phyloP scores from a whole-genome alignment of 2,888 invertebrate genomes.

The Lobophora halterata region DNA sequence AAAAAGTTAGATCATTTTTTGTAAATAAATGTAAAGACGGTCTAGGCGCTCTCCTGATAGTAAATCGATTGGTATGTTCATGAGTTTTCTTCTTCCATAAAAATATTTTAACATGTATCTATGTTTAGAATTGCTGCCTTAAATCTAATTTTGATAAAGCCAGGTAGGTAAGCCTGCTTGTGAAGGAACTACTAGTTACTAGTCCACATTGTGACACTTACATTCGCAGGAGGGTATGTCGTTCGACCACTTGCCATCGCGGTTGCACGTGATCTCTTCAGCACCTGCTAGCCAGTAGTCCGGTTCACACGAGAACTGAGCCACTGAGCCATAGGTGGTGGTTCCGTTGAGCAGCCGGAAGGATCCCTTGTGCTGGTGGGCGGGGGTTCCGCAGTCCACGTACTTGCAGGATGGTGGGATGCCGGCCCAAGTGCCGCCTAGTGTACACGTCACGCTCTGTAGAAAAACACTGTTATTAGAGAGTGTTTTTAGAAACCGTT shows the following conservation, averaged over 20 bases:
- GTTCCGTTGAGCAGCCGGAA: conserved; percentile 87
- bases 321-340: conserved; percentile 89
- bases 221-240: conserved; percentile 92
- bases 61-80: too few relatives aligned
- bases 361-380: conserved; percentile 88
- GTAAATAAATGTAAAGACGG: too few relatives aligned
- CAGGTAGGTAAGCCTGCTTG: too few relatives aligned
- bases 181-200: too few relatives aligned
- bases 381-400: conserved; percentile 92
- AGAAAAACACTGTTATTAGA: conserved; percentile 23
- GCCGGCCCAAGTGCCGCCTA: conserved; percentile 92
- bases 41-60: too few relatives aligned
- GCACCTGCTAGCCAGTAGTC: conserved; percentile 92
- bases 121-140: too few relatives aligned
- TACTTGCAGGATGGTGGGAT: conserved; percentile 91
- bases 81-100: too few relatives aligned
- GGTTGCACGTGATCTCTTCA: conserved; percentile 86
- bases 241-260: conserved; percentile 93
- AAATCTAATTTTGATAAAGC: conserved; percentile 1
- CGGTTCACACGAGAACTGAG: conserved; percentile 89
- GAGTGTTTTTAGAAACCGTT: too few relatives aligned
- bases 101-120: too few relatives aligned
- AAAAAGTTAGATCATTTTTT: too few relatives aligned
- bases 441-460: conserved; percentile 89
- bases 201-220: conserved; percentile 69